Percentiles rank a stretch among this genome's conserved stretches.
Evolutionary conservation across 2,797 vertebrate species (phyloP).

Genomic region (Rhinella marina): DNA sequence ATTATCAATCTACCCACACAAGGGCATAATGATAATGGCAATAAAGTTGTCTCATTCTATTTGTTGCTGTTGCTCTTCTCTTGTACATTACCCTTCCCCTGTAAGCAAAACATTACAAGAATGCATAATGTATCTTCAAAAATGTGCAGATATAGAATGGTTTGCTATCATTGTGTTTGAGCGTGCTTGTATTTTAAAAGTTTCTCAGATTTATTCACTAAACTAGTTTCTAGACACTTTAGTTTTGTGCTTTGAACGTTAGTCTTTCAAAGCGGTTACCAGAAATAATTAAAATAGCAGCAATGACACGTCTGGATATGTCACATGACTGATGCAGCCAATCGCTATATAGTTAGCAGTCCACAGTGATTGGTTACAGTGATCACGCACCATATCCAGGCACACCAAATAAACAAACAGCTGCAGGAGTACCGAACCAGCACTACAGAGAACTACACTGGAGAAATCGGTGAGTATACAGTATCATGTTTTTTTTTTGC

Average conservation of each 20-base stretch:
- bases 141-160: neutral
- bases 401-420: no score
- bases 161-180: neutral
- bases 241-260: neutral
- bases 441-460: no score
- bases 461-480: no score
- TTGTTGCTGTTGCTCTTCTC: neutral
- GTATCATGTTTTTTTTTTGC: no score
- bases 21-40: conserved; percentile 38
- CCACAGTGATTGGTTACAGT: no score
- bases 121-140: conserved; percentile 5
- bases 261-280: no score
- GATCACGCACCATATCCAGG: no score
- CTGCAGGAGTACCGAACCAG: no score
- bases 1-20: conserved; percentile 36
- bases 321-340: no score
- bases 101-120: neutral
- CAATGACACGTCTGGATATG: no score
- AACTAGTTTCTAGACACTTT: neutral
- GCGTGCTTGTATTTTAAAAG: neutral
- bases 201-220: neutral
- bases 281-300: no score
- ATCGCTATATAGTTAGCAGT: no score
- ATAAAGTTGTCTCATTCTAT: conserved; percentile 1
- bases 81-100: neutral